Conservation (phyloP, 2,797 vertebrate species). For the Lepilemur ruficaudatus region DNA sequence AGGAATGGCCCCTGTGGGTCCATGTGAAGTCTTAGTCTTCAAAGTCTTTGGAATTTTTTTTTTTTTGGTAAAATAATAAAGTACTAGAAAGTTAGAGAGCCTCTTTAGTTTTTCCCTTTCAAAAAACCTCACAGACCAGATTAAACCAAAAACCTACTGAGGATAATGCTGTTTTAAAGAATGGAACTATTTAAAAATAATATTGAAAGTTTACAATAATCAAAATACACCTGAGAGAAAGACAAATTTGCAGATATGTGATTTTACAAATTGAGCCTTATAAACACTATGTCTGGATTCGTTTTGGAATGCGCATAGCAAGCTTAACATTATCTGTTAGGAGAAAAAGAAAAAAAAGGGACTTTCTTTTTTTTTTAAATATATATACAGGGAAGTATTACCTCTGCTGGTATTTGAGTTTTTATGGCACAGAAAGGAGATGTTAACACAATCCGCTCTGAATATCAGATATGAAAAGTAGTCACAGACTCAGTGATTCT, state of each 20-base stretch:
- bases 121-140: not conserved
- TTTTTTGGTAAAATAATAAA: not conserved
- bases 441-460: conserved; percentile 57
- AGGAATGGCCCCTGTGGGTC: not conserved
- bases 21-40: not conserved
- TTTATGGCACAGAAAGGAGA: conserved; percentile 74
- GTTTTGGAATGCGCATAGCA: conserved; percentile 10
- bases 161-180: not conserved
- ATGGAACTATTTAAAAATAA: not conserved
- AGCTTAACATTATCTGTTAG: not conserved
- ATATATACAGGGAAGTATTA: conserved; percentile 10
- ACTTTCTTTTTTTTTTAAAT: not conserved
- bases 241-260: not conserved
- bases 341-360: not conserved
- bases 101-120: not conserved
- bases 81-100: not conserved
- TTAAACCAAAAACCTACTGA: not conserved
- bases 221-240: conserved; percentile 2
- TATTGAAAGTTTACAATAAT: not conserved
- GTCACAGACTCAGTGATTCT: conserved; percentile 71
- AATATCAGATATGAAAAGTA: conserved; percentile 40
- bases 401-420: conserved; percentile 62
- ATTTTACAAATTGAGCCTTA: conserved; percentile 25
- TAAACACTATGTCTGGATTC: not conserved
- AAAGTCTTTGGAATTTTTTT: not conserved